Evolutionary conservation across 2,888 invertebrate genomes (phyloP), one percentile per base, ranked within the genome.

Genomic region (Automeris io): DNA sequence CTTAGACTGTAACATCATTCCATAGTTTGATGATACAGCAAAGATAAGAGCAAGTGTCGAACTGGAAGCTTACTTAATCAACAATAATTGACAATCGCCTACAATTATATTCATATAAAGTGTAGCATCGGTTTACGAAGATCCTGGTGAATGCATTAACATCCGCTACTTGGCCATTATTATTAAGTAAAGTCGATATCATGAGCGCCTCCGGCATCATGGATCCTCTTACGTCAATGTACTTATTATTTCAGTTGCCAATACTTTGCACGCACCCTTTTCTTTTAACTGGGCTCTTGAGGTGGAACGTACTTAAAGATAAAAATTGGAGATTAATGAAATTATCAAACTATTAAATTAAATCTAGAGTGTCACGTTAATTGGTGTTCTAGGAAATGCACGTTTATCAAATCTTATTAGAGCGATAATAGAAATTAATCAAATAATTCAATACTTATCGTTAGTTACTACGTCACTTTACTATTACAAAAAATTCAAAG

Each of bases 31-130:
- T n/a, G n/a, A n/a, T n/a, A n/a, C n/a, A n/a, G n/a, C n/a, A n/a
- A n/a, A n/a, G n/a, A n/a, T n/a, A n/a, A n/a, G n/a, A n/a, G n/a
- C n/a, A n/a, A n/a, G n/a, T n/a, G n/a, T n/a, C n/a, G n/a, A n/a
- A n/a, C n/a, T n/a, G n/a, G n/a, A n/a, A n/a, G n/a, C n/a, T n/a
- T n/a, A n/a, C n/a, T n/a, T n/a, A n/a, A n/a, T n/a, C n/a, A n/a
- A n/a, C n/a, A n/a, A n/a, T n/a, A n/a, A n/a, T n/a, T n/a, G n/a
- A n/a, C n/a, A n/a, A n/a, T n/a, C n/a, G n/a, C n/a, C n/a, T n/a
- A n/a, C n/a, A n/a, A n/a, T n/a, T n/a, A n/a, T n/a, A 74, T 71
- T 59, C 61, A 63, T 61, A 62, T 70, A 69, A 69, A 69, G 60
- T 46, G 45, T 64, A 58, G 67, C 63, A 68, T 72, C 66, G 50